Conservation (phyloP, 2,888 invertebrate species). For the Cryptocephalus moraei region DNA sequence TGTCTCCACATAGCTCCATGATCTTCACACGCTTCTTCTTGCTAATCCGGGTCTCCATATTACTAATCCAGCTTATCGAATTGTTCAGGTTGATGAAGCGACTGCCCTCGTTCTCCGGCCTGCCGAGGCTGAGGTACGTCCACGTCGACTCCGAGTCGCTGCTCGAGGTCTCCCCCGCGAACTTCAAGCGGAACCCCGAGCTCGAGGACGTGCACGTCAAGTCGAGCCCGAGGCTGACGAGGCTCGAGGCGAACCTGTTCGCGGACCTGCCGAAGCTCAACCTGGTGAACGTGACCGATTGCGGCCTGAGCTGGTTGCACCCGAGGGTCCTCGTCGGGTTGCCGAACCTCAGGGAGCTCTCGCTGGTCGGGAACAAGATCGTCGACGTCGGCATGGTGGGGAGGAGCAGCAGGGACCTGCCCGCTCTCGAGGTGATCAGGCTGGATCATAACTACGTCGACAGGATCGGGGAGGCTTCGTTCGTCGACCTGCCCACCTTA, state of each 20-base stretch:
- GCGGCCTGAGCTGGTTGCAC: slow-evolving; percentile 68
- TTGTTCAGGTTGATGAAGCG: slow-evolving; percentile 49
- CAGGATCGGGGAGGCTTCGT: slow-evolving; percentile 63
- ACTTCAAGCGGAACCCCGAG: slow-evolving; percentile 59
- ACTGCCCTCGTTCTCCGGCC: slow-evolving; percentile 60
- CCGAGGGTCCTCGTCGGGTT: slow-evolving; percentile 63
- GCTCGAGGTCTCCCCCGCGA: slow-evolving; percentile 54
- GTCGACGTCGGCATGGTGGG: slow-evolving; percentile 75
- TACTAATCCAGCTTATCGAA: no score
- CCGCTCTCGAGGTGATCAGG: slow-evolving; percentile 55
- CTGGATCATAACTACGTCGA: slow-evolving; percentile 64
- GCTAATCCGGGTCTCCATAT: no score
- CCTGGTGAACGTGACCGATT: slow-evolving; percentile 64
- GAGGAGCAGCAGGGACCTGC: slow-evolving; percentile 63
- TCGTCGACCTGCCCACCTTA: slow-evolving; percentile 65
- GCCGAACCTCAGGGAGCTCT: slow-evolving; percentile 59
- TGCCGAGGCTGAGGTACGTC: slow-evolving; percentile 60
- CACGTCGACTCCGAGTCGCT: slow-evolving; percentile 61
- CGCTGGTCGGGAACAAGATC: slow-evolving; percentile 62
- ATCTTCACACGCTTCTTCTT: no score
- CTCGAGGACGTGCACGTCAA: slow-evolving; percentile 67
- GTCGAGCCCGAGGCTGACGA: slow-evolving; percentile 54
- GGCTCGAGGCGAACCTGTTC: slow-evolving; percentile 64
- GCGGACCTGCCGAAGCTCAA: slow-evolving; percentile 50
- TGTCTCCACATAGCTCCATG: no score